Conservation (phyloP, 2,113 vertebrate genomes). For the Solea senegalensis region DNA sequence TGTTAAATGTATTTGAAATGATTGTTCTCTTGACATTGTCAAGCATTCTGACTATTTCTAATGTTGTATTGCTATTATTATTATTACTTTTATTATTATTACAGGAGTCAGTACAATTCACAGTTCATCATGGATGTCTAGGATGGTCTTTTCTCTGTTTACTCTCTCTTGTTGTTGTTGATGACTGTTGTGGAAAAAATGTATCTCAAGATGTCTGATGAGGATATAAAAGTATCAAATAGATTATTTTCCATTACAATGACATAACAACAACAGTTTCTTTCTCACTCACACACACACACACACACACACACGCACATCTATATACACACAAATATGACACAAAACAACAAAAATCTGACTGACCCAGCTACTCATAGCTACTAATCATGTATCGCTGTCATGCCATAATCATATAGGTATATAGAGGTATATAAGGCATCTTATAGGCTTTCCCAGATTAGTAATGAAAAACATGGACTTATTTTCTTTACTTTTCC, state of each 20-base stretch:
- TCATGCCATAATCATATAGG: constrained; percentile 54
- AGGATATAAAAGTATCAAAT: no score
- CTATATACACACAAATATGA: neutral
- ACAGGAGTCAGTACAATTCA: neutral
- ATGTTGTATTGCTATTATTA: no score
- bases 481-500: constrained; percentile 68
- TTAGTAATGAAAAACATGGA: constrained; percentile 72
- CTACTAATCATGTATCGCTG: constrained; percentile 43
- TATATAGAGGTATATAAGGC: constrained; percentile 28
- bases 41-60: no score
- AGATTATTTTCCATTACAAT: no score
- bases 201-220: no score
- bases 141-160: neutral
- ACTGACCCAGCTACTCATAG: constrained; percentile 59
- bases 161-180: neutral
- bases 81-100: no score
- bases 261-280: neutral
- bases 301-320: constrained; percentile 12
- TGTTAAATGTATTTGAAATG: no score
- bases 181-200: no score
- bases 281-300: neutral
- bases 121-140: neutral
- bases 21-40: no score
- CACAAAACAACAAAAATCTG: constrained; percentile 53
- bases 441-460: constrained; percentile 67